phyloP scores from a whole-genome alignment of 2,113 vertebrate species.

The Megalops atlanticus region DNA sequence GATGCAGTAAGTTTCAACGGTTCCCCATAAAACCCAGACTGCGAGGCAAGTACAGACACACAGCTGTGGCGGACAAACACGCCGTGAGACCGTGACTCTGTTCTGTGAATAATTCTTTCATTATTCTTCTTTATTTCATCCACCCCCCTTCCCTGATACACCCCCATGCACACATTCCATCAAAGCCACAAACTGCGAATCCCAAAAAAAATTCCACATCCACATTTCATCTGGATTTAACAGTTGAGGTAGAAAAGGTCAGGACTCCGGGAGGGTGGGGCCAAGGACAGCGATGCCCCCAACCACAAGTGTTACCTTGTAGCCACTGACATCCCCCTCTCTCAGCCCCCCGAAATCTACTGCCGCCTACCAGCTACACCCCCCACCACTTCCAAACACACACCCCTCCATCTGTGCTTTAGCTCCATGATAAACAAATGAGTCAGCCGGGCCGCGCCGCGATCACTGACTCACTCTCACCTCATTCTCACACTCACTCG shows the following conservation, averaged over 20 bases:
- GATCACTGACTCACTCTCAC: slow-evolving; percentile 49
- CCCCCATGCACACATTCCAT: neutral
- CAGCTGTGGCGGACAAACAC: neutral
- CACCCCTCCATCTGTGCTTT: slow-evolving; percentile 30
- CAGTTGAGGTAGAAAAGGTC: neutral
- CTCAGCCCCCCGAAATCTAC: neutral
- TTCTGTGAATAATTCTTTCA: slow-evolving; percentile 8
- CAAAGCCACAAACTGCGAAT: neutral
- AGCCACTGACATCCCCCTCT: neutral
- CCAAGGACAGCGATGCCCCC: neutral
- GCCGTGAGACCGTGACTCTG: neutral
- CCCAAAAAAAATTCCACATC: neutral
- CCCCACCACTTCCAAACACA: no score
- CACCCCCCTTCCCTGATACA: no score
- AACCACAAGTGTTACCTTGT: slow-evolving; percentile 7
- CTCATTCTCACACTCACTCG: slow-evolving; percentile 21
- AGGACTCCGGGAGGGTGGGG: neutral
- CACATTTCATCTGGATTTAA: neutral
- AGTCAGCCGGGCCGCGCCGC: slow-evolving; percentile 47
- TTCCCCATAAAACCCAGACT: slow-evolving; percentile 19
- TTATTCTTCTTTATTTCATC: neutral
- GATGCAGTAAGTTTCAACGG: neutral
- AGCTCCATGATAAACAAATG: slow-evolving; percentile 51
- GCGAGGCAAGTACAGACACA: slow-evolving; percentile 15
- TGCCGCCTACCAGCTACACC: neutral